Evolutionary conservation across 2,888 invertebrate species (phyloP).

Genomic region (Argynnis bischoffii): DNA sequence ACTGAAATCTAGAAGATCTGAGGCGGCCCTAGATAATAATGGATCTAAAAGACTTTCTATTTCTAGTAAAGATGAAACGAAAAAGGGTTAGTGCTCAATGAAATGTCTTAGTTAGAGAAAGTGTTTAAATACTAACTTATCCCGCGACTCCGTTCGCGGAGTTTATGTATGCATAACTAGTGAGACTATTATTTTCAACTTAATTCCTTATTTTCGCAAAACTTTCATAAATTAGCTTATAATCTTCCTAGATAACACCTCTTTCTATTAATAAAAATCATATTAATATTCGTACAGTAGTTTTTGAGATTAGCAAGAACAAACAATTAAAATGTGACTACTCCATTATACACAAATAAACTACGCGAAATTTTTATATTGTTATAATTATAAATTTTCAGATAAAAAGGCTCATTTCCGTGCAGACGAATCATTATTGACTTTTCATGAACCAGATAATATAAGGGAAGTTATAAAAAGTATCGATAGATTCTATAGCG

Average conservation of each 20-base stretch:
- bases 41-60: too few species aligned
- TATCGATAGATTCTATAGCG: neutral
- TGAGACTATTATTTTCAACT: too few species aligned
- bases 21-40: neutral
- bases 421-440: slow-evolving; percentile 35
- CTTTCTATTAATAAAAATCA: too few species aligned
- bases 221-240: too few species aligned
- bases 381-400: slow-evolving; percentile 17
- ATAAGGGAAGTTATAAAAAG: neutral
- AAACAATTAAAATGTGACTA: neutral
- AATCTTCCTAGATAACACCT: too few species aligned
- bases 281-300: too few species aligned
- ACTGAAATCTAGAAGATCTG: neutral
- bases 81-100: slow-evolving; percentile 19
- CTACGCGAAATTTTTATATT: neutral
- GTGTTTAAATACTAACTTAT: neutral
- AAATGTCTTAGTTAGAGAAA: neutral
- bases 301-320: neutral
- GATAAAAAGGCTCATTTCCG: slow-evolving; percentile 36
- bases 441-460: slow-evolving; percentile 27
- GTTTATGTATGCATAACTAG: too few species aligned
- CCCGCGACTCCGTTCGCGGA: too few species aligned
- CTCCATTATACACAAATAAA: too few species aligned
- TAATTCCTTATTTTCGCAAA: too few species aligned
- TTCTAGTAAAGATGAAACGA: slow-evolving; percentile 12